Percentiles rank a stretch among this genome's conserved stretches.
phyloP scores from a whole-genome alignment of 2,797 vertebrate genomes.

The Lacerta bilineata region DNA sequence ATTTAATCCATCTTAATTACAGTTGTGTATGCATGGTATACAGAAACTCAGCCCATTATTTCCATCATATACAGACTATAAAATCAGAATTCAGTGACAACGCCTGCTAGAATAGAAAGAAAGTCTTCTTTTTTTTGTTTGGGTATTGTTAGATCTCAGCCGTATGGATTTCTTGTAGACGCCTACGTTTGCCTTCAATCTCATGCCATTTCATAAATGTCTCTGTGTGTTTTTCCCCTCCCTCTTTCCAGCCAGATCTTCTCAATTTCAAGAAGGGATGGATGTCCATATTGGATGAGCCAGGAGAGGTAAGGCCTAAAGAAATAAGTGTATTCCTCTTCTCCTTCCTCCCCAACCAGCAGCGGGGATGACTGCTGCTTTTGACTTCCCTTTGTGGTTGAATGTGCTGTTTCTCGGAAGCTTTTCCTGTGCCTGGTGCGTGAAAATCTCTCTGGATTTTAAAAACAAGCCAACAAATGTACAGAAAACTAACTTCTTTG shows the following conservation, averaged over 20 bases:
- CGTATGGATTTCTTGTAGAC: neutral
- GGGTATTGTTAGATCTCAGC: neutral
- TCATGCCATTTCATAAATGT: slow-evolving; percentile 43
- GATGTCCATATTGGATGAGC: slow-evolving; percentile 95
- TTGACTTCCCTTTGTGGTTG: neutral
- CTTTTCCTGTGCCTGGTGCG: neutral
- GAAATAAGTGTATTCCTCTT: neutral
- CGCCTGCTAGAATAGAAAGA: too few species aligned
- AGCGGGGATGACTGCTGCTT: neutral
- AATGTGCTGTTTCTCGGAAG: neutral
- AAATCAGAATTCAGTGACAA: too few species aligned
- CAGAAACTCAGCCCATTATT: too few species aligned
- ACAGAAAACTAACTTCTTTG: neutral
- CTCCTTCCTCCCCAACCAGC: neutral
- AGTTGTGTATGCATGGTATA: too few species aligned
- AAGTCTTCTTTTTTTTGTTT: too few species aligned
- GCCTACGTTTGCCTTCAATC: neutral
- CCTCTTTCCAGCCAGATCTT: slow-evolving; percentile 89
- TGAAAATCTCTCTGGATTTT: neutral
- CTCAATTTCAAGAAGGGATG: slow-evolving; percentile 99
- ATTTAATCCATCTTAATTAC: neutral
- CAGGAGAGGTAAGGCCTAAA: slow-evolving; percentile 87
- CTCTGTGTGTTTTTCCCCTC: slow-evolving; percentile 18
- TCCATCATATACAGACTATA: too few species aligned
- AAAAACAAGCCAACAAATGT: neutral